Percentiles rank a stretch among this genome's conserved stretches.
phyloP scores from a whole-genome alignment of 2,113 vertebrate species.

The Colistium nudipinnis region DNA sequence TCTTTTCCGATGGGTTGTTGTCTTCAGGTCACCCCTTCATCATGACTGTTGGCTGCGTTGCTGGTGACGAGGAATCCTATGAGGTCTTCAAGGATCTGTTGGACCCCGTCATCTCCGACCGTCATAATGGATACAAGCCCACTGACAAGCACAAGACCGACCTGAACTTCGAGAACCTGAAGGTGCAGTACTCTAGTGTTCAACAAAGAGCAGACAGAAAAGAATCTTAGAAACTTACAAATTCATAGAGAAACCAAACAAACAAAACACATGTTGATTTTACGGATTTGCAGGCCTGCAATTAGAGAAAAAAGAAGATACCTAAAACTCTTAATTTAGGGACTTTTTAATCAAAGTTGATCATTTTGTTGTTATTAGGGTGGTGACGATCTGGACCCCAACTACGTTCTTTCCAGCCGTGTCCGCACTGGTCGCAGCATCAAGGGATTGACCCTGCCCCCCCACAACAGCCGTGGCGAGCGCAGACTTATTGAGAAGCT shows the following conservation, averaged over 20 bases:
- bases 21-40: slow-evolving; percentile 92
- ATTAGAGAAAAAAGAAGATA: not conserved
- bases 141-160: slow-evolving; percentile 95
- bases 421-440: slow-evolving; percentile 95
- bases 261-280: not conserved
- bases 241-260: too few species aligned
- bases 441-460: slow-evolving; percentile 91
- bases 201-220: not conserved
- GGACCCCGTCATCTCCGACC: slow-evolving; percentile 90
- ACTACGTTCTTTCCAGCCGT: slow-evolving; percentile 91
- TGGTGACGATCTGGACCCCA: slow-evolving; percentile 91
- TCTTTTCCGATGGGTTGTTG: not conserved
- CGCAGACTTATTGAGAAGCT: slow-evolving; percentile 88
- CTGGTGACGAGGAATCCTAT: slow-evolving; percentile 92
- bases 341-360: not conserved
- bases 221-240: not conserved
- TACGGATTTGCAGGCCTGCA: not conserved
- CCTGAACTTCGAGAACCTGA: slow-evolving; percentile 94
- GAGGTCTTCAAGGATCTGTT: slow-evolving; percentile 90
- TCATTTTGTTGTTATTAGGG: slow-evolving; percentile 78
- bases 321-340: too few species aligned
- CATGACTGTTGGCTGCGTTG: slow-evolving; percentile 96
- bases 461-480: slow-evolving; percentile 93
- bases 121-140: slow-evolving; percentile 91
- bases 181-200: slow-evolving; percentile 74